Base-by-base conservation (phyloP, 2,888 invertebrate species). In the Branchellion lobata region DNA sequence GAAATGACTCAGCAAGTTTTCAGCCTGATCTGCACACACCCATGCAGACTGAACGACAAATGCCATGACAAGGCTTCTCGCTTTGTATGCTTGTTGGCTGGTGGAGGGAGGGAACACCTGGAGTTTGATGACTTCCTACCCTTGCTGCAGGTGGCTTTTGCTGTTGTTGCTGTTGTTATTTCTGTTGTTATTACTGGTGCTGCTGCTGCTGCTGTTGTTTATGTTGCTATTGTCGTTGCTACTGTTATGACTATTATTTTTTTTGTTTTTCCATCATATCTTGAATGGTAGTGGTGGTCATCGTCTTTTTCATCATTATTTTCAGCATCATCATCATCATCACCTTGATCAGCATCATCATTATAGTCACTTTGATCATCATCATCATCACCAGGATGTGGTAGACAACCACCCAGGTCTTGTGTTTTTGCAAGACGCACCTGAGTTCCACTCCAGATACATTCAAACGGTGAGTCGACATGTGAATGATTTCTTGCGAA, bases 111-210 rank as follows among this genome's bases (percentile, higher is more conserved):
- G 78, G 87, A 86, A 82, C 88, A 88, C 84, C 83, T 90, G 69
- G 84, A 88, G 29, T 94, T 94, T 0, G 95, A 96, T 86, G 97
- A 98, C 89, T 92, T 98, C 88, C 93, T 95, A 86, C 93, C 95
- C 31, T 89, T 97, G 84, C 92, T 97, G 78, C 88, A 88, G 87
- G 88, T 88, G 40, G 40, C 8, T 40, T n/a, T n/a, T n/a, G n/a
- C n/a, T n/a, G n/a, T n/a, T n/a, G n/a, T n/a, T n/a, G n/a, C n/a
- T n/a, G n/a, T n/a, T n/a, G n/a, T n/a, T n/a, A n/a, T n/a, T n/a
- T n/a, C n/a, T n/a, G n/a, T n/a, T n/a, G n/a, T n/a, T n/a, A n/a
- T n/a, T n/a, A n/a, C n/a, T n/a, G n/a, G n/a, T n/a, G n/a, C n/a
- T n/a, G n/a, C n/a, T n/a, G n/a, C n/a, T n/a, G n/a, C n/a, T n/a